Evolutionary conservation across 2,797 vertebrate genomes (phyloP), one percentile per base, ranked within the genome.

Genomic region (Pygocentrus nattereri): DNA sequence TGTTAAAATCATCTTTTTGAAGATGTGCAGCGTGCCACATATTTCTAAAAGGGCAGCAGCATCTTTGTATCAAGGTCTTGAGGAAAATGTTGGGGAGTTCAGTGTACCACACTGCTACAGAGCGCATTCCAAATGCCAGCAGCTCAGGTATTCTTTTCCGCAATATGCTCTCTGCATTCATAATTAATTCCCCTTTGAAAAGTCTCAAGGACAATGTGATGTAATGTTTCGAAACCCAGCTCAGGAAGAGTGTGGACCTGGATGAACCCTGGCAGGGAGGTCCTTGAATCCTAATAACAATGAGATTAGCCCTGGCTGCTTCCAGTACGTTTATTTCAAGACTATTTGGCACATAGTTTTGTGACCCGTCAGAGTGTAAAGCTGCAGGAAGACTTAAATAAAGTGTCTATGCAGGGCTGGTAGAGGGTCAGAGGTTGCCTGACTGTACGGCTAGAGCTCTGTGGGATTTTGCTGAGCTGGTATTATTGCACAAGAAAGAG

Each of bases 121-220:
- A 77, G 73, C 38, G 50, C 41, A 41, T 75, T 82, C 41, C 62
- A 82, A 86, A 86, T 82, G 78, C 76, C 82, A 85, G 25, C 71
- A 69, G 65, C 70, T 81, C 31, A 83, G 78, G 68, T 34, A 16
- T 64, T 69, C 59, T 81, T 70, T 64, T 58, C 41, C 56, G 62
- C 47, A 54, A 38, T 23, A 50, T 50, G n/a, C 67, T 80, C 74
- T 30, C 76, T 65, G 62, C 76, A 38, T 82, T 73, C 56, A 80
- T 84, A 67, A 71, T 71, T 71, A 76, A 82, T 80, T 87, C 70
- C 30, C 38, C 78, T 82, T 78, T 78, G 70, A 80, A 85, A 81
- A 74, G 75, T 50, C 71, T 54, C 76, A 85, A 84, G 82, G 82
- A 85, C 82, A 87, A 59, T 61, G 59, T 62, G 59, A 85, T 76